phyloP scores from a whole-genome alignment of 2,888 invertebrate species.

The Drosophila fungiperda region DNA sequence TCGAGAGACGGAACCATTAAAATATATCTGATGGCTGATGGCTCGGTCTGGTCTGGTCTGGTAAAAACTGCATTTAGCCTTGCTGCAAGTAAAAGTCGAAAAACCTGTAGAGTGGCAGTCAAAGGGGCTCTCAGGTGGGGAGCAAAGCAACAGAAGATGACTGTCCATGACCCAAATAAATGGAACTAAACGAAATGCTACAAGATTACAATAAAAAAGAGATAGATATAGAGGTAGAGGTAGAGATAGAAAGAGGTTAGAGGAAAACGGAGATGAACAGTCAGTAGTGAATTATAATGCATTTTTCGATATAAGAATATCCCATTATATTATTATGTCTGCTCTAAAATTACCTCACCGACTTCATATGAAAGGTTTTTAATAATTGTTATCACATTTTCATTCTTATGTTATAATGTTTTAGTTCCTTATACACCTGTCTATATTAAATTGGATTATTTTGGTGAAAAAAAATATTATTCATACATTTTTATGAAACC shows the following conservation, averaged over 20 bases:
- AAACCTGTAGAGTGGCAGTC: conserved; percentile 62
- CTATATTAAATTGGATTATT: not conserved
- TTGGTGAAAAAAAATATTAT: not conserved
- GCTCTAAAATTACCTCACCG: conserved; percentile 13
- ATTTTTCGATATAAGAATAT: conserved; percentile 11
- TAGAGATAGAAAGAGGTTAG: not conserved
- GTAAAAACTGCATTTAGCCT: conserved; percentile 43
- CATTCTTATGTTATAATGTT: not conserved
- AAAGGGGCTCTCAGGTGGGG: conserved; percentile 1
- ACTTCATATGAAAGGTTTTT: not conserved
- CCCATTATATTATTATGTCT: conserved; percentile 14
- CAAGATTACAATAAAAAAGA: conserved; percentile 47
- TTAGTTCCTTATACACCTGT: not conserved
- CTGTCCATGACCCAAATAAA: conserved; percentile 77
- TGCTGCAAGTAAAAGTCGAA: conserved; percentile 76
- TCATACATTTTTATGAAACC: not conserved
- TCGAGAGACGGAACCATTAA: conserved; percentile 43
- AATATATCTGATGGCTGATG: conserved; percentile 8
- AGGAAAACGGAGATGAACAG: not conserved
- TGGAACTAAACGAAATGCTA: conserved; percentile 60
- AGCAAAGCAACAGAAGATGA: conserved; percentile 53
- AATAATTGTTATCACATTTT: not conserved
- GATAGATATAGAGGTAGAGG: not conserved
- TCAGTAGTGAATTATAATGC: conserved; percentile 24
- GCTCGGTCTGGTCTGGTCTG: conserved; percentile 10